A percentile compares a stretch with the other conserved stretches of the same genome.
These are phyloP conservation scores for Sipha flava DNA, from an alignment of 1,140 invertebrate species.

Conservation along the genomic window DNA sequence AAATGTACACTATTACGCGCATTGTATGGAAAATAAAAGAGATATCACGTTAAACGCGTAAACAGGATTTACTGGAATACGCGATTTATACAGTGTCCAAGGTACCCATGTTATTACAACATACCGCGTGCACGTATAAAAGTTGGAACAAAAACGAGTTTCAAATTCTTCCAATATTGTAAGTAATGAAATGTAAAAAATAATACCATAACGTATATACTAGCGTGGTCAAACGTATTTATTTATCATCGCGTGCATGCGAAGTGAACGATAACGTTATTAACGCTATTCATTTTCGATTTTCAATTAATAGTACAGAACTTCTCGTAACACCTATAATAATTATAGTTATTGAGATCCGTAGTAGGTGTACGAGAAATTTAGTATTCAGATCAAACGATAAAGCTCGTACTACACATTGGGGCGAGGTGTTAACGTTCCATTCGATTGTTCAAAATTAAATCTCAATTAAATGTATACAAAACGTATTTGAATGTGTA, in stretches of 20 bases:
- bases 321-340: not conserved
- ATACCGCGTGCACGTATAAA: not conserved
- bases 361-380: no score
- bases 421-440: no score
- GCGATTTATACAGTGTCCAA: no score
- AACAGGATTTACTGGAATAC: conserved; percentile 18
- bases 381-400: no score
- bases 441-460: no score
- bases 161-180: not conserved
- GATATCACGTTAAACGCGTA: conserved; percentile 4
- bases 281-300: not conserved
- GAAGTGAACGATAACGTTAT: not conserved
- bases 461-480: no score
- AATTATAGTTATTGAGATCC: not conserved
- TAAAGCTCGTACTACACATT: no score
- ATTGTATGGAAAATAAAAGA: not conserved
- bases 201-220: not conserved
- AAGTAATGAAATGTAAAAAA: not conserved
- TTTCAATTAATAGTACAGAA: not conserved
- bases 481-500: no score
- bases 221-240: not conserved
- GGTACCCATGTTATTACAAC: not conserved
- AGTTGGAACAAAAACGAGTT: not conserved
- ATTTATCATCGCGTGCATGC: not conserved
- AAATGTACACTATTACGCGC: not conserved